Percentiles rank a stretch among this genome's conserved stretches.
Conservation (phyloP, 1,140 invertebrate species). For the Choristoneura fumiferana region DNA sequence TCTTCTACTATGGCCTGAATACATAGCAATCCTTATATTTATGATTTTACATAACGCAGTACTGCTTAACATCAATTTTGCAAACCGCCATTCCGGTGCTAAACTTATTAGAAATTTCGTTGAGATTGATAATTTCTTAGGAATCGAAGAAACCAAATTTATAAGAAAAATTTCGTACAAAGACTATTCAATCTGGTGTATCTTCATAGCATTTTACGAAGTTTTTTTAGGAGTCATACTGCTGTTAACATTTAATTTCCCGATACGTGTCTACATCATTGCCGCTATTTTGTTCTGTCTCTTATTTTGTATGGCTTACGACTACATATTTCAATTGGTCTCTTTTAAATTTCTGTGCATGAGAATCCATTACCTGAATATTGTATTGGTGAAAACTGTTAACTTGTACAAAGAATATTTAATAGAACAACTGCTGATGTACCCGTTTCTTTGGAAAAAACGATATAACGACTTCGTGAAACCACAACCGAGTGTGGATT, state of each 20-base stretch:
- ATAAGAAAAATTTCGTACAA: slow-evolving; percentile 37
- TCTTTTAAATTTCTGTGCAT: slow-evolving; percentile 32
- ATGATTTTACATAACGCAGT: slow-evolving; percentile 24
- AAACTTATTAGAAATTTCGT: slow-evolving; percentile 33
- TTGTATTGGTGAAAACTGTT: slow-evolving; percentile 45
- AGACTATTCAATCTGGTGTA: slow-evolving; percentile 16
- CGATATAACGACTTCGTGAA: slow-evolving; percentile 38
- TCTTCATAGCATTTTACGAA: slow-evolving; percentile 20
- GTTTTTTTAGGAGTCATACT: slow-evolving; percentile 22
- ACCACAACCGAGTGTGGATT: slow-evolving; percentile 36
- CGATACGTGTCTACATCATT: slow-evolving; percentile 27
- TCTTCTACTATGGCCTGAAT: slow-evolving; percentile 29
- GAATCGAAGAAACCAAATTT: slow-evolving; percentile 44
- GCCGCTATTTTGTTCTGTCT: slow-evolving; percentile 31
- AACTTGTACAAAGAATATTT: slow-evolving; percentile 38
- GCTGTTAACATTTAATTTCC: slow-evolving; percentile 25
- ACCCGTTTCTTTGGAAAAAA: slow-evolving; percentile 42
- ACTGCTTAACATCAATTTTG: slow-evolving; percentile 33
- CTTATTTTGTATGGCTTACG: slow-evolving; percentile 38
- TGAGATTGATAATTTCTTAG: slow-evolving; percentile 44
- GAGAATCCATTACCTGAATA: slow-evolving; percentile 46
- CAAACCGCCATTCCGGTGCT: slow-evolving; percentile 29
- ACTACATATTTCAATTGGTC: slow-evolving; percentile 30
- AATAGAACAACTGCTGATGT: slow-evolving; percentile 39
- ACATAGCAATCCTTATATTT: slow-evolving; percentile 24